Evolutionary conservation across 2,113 vertebrate species (phyloP), one percentile per base, ranked within the genome.

Genomic region (Petaurus breviceps): DNA sequence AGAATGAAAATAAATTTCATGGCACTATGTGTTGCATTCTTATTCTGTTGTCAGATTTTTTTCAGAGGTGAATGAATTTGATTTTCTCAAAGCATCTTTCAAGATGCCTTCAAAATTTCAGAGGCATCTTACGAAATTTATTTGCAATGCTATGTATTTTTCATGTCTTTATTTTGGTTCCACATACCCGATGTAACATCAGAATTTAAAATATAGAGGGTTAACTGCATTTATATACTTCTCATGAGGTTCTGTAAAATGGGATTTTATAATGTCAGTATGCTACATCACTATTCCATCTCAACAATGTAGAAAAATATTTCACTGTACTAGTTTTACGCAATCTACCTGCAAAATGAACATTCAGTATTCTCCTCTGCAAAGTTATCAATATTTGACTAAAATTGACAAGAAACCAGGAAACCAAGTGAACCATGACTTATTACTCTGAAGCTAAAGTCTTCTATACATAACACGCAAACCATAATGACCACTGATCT

Each of bases 351-450:
- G 92, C 51, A 95, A 98, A 97, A 98, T 97, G 89, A 96, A 91
- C 77, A 96, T 52, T 89, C 61, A 95, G 51, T 23, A 90, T 96
- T 97, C 37, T 96, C 2, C 92, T 98, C 9, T 95, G 94, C 43
- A 50, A 98, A 97, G 61, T 97, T 98, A 98, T 97, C 96, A 98
- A 96, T 98, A 98, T 98, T 98, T 97, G 97, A 97, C 90, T 91
- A 89, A 94, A 97, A 95, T 51, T 97, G 96, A 98, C 53, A 97
- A 92, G 94, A 96, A 51, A 96, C 96, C 97, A 89, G 89, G 16
- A 98, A 92, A 95, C 8, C 92, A 61, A 96, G 77, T 95, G 89
- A 98, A 98, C 26, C 4, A 95, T 95, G 89, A 96, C 92, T 95
- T 92, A 95, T 95, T 97, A 90, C 1, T 8, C 8, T 92, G 68